Base-by-base conservation (phyloP, 2,797 vertebrate species). In the Aeoliscus strigatus region DNA sequence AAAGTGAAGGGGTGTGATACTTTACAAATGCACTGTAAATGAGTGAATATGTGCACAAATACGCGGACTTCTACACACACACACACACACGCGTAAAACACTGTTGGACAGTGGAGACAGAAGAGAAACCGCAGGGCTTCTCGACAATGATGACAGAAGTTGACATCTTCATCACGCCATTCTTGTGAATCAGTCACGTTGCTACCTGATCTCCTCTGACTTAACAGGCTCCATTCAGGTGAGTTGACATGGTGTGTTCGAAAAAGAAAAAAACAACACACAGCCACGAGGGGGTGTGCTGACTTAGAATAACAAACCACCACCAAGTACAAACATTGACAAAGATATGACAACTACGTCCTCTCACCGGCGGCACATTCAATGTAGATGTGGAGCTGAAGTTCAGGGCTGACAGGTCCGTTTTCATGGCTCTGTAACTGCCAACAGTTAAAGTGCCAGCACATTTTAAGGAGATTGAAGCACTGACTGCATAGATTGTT, bases 401-500 rank as follows among this genome's bases (percentile, higher is more conserved):
- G 39, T 31, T 57, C 8, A 9, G 18, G 9, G 39, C 48, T 32
- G 55, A 54, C 0, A 14, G 39, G 32, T 46, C 46, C 11, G 37
- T 29, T 31, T 7, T 25, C 56, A 9, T 46, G 54, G 62, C 51
- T 64, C 69, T 33, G 49, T 61, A 27, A 28, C 66, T 57, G 51
- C 63, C 53, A n/a, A 63, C 28, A 11, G 43, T 43, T 38, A 57
- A 72, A 75, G n/a, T n/a, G n/a, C 38, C 73, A 50, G 60, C 66
- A 61, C 70, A 51, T 64, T 35, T 52, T n/a, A 35, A 60, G 60
- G 15, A 46, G 52, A 31, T 47, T 63, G 39, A 52, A 60, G 53
- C 58, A 53, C 62, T 37, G 66, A 62, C 73, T 75, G 70, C 66
- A 73, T 72, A 79, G 69, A 12, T 56, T 40, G 26, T 28, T 24